Evolutionary conservation across 2,113 vertebrate species (phyloP).

Genomic region (Erpornis zantholeuca): DNA sequence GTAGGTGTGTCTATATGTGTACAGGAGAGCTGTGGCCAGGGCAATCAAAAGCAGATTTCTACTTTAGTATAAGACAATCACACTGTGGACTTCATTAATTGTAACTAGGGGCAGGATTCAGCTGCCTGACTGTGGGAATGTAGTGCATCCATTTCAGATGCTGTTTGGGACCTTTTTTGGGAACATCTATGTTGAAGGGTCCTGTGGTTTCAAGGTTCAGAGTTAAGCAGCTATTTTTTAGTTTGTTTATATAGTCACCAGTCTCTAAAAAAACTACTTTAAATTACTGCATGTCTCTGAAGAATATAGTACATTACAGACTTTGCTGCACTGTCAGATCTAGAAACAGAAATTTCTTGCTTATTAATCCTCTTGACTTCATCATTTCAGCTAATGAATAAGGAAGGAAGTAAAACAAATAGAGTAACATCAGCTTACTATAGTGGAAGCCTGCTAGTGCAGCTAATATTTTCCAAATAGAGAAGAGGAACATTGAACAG

Average conservation of each 20-base stretch:
- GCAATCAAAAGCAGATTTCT: not conserved
- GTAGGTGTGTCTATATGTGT: not conserved
- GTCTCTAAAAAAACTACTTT: not conserved
- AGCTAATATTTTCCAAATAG: not conserved
- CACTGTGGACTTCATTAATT: not conserved
- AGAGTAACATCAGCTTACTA: not conserved
- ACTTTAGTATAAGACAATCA: not conserved
- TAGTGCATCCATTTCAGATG: not conserved
- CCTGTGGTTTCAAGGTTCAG: not conserved
- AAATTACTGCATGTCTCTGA: not conserved
- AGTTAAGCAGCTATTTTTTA: not conserved
- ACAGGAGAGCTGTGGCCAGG: not conserved
- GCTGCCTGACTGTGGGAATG: not conserved
- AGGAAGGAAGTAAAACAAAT: not conserved
- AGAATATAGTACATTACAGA: not conserved
- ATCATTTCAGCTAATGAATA: not conserved
- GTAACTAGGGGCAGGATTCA: not conserved
- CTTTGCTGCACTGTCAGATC: not conserved
- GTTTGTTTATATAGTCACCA: not conserved
- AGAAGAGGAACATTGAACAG: not conserved
- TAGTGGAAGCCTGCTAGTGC: not conserved
- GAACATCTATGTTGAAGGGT: not conserved
- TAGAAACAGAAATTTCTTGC: not conserved
- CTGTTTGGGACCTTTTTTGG: not conserved
- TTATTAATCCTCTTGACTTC: slow-evolving; percentile 5